Evolutionary conservation across 2,888 invertebrate genomes (phyloP).

Genomic region (Mimachlamys varia): DNA sequence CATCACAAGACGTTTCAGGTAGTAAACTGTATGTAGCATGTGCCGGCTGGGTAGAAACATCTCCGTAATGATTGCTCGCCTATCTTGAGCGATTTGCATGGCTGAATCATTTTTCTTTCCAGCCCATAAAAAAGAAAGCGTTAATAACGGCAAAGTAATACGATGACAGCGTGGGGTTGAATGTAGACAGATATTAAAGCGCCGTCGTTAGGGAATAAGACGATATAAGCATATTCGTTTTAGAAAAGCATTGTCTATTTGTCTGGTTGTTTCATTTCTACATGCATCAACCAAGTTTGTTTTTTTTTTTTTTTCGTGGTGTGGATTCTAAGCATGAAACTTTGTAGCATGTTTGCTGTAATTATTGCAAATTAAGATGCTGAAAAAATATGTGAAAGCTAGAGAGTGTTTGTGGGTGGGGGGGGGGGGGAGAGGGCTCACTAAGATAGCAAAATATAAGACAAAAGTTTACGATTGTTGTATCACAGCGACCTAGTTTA

Average conservation of each 20-base stretch:
- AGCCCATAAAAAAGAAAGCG: not conserved
- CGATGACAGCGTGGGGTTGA: constrained; percentile 1
- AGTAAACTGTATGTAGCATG: not conserved
- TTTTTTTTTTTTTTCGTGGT: not conserved
- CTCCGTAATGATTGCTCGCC: not conserved
- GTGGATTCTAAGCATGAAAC: too few species aligned
- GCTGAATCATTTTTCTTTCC: not conserved
- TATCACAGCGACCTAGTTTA: too few species aligned
- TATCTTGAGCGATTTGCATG: not conserved
- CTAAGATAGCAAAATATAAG: too few species aligned
- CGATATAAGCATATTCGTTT: not conserved
- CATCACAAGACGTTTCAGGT: constrained; percentile 11
- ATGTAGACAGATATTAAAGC: constrained; percentile 26
- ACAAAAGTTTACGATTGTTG: too few species aligned
- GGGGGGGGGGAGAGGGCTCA: too few species aligned
- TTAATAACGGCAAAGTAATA: constrained; percentile 3
- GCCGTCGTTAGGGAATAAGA: not conserved
- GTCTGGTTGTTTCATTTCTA: not conserved
- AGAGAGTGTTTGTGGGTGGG: too few species aligned
- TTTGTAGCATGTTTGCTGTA: too few species aligned
- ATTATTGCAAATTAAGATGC: too few species aligned
- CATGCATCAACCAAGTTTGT: not conserved
- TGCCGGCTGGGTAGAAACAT: constrained; percentile 2
- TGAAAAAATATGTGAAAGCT: too few species aligned
- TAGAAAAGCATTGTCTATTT: not conserved